These are phyloP conservation scores for Nymphalis urticae DNA, from an alignment of 2,888 invertebrate genomes.

Conservation along the genomic window DNA sequence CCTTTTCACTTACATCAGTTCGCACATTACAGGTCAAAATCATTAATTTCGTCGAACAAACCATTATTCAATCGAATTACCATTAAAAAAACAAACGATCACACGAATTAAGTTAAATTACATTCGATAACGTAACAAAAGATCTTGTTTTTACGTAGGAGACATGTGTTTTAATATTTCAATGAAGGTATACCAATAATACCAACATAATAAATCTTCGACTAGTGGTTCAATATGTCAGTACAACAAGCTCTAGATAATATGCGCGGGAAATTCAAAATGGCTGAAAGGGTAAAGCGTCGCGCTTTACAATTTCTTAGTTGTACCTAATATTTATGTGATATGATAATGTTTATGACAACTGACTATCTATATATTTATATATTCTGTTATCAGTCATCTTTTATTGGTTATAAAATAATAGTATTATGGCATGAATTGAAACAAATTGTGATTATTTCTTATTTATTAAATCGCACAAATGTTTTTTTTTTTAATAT, in stretches of 20 bases:
- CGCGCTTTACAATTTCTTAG: not conserved
- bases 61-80: not conserved
- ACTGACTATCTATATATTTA: too few species aligned
- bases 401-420: too few species aligned
- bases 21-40: slow-evolving; percentile 4
- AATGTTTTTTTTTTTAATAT: too few species aligned
- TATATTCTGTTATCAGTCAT: too few species aligned
- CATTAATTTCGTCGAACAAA: slow-evolving; percentile 5
- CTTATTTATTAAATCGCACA: too few species aligned
- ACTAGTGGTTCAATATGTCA: slow-evolving; percentile 18
- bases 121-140: slow-evolving; percentile 10
- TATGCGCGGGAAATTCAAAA: slow-evolving; percentile 15
- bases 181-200: slow-evolving; percentile 15
- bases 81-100: slow-evolving; percentile 11
- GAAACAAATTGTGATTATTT: too few species aligned
- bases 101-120: not conserved
- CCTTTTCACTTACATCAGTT: slow-evolving; percentile 5
- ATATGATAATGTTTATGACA: too few species aligned
- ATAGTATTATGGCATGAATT: too few species aligned
- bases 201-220: slow-evolving; percentile 19
- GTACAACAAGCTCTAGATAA: slow-evolving; percentile 18
- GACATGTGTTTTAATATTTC: slow-evolving; percentile 15
- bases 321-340: too few species aligned
- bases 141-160: slow-evolving; percentile 7
- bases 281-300: not conserved